These are phyloP conservation scores for Ephialtes manifestator DNA, from an alignment of 2,888 invertebrate species.

Conservation along the genomic window DNA sequence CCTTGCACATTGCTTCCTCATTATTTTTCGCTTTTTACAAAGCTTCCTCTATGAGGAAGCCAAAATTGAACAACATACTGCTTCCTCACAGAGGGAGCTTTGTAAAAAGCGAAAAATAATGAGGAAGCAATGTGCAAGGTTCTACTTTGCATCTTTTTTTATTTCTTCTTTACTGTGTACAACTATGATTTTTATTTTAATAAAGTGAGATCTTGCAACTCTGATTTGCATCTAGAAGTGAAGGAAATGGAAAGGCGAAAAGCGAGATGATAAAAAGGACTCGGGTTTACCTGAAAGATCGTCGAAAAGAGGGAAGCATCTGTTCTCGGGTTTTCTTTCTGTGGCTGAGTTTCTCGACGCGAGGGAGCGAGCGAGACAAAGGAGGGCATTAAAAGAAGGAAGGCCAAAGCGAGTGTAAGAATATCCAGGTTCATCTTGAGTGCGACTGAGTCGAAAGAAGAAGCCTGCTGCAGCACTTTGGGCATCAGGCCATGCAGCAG, in stretches of 20 bases:
- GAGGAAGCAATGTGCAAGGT: no score
- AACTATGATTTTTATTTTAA: no score
- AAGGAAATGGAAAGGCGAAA: constrained; percentile 6
- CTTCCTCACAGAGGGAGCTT: no score
- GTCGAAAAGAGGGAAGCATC: constrained; percentile 73
- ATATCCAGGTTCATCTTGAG: constrained; percentile 56
- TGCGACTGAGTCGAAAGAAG: constrained; percentile 56
- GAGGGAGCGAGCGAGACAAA: constrained; percentile 22
- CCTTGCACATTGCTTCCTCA: no score
- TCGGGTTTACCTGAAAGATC: constrained; percentile 62
- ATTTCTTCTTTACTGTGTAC: no score
- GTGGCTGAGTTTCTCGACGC: constrained; percentile 34
- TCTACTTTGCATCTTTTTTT: no score
- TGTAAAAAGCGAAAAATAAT: no score
- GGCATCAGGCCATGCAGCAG: constrained; percentile 43
- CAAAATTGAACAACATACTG: no score
- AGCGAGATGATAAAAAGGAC: constrained; percentile 38
- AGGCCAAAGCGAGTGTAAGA: constrained; percentile 31
- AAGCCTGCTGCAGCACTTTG: constrained; percentile 72
- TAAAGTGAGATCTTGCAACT: neutral
- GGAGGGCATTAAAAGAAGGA: constrained; percentile 19
- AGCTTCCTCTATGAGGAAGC: no score
- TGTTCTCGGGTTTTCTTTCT: constrained; percentile 76
- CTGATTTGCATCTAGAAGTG: constrained; percentile 75
- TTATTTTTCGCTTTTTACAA: no score